phyloP scores from a whole-genome alignment of 2,113 vertebrate species.

The Stercorarius parasiticus region DNA sequence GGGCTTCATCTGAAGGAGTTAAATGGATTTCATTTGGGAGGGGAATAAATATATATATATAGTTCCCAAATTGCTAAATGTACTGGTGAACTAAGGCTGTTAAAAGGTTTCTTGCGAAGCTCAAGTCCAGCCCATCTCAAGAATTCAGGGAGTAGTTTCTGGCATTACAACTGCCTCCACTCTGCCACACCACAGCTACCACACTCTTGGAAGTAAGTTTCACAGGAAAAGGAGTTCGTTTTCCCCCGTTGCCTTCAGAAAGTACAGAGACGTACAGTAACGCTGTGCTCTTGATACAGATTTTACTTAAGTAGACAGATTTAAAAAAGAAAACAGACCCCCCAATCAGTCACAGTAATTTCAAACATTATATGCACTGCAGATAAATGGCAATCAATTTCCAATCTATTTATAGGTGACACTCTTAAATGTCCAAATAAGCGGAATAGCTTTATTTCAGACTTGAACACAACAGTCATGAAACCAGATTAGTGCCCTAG shows the following conservation, averaged over 20 bases:
- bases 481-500: conserved; percentile 2
- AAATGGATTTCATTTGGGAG: not conserved
- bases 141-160: not conserved
- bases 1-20: not conserved
- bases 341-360: not conserved
- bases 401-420: not conserved
- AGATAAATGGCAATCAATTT: not conserved
- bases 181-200: not conserved
- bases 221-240: not conserved
- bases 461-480: not conserved
- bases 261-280: not conserved
- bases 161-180: not conserved
- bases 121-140: not conserved
- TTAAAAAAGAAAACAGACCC: not conserved
- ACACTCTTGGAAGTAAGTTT: not conserved
- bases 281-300: not conserved
- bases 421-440: not conserved
- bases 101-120: not conserved
- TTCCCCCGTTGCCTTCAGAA: not conserved
- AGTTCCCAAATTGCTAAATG: not conserved
- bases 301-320: not conserved
- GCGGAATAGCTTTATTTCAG: conserved; percentile 22
- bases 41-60: not conserved
- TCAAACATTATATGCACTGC: not conserved
- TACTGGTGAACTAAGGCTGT: not conserved